Base-by-base conservation (phyloP, 1,140 invertebrate species). In the Lordiphosa collinella region DNA sequence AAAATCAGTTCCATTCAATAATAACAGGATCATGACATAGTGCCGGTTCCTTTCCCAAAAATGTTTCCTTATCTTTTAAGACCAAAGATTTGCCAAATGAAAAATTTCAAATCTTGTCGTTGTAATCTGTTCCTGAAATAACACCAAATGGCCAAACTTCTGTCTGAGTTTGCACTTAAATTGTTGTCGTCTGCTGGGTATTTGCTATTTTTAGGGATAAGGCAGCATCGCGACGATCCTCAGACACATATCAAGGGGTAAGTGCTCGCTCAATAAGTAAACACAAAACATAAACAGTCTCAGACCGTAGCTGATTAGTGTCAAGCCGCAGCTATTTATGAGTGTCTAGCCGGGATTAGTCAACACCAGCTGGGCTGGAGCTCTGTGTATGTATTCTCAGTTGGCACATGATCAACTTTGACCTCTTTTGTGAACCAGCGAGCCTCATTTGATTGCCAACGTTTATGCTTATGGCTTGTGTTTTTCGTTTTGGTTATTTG, bases 391-490 rank as follows among this genome's bases (percentile, higher is more conserved):
- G 6, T 7, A 7, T 47, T 66, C 59, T 37, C 58, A 67, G 52
- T 70, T 63, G 41, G 59, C 61, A 31, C 71, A 52, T 55, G 61
- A 63, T 82, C 78, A 82, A 84, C 78, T 82, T 78, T 82, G 78
- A 82, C 78, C 78, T 73, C 78, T 84, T 82, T 82, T 82, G 55
- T 52, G 52, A 64, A 58, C 73, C 65, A 58, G 41, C 59, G 61
- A 71, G 68, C 67, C 59, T 66, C 66, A 82, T 73, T 82, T 80
- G 76, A 80, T 75, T 63, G 75, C 70, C 76, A 82, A 50, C 71
- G 50, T 76, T 82, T 84, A 82, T 71, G 72, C 61, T 82, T 68
- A 68, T 76, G 62, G 43, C 56, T 40, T 49, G 22, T 67, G 65
- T 68, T 51, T 82, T 82, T 53, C 40, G 67, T 80, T 74, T 66